These are phyloP conservation scores for Diploptera punctata DNA, from an alignment of 2,888 invertebrate genomes.

Conservation along the genomic window DNA sequence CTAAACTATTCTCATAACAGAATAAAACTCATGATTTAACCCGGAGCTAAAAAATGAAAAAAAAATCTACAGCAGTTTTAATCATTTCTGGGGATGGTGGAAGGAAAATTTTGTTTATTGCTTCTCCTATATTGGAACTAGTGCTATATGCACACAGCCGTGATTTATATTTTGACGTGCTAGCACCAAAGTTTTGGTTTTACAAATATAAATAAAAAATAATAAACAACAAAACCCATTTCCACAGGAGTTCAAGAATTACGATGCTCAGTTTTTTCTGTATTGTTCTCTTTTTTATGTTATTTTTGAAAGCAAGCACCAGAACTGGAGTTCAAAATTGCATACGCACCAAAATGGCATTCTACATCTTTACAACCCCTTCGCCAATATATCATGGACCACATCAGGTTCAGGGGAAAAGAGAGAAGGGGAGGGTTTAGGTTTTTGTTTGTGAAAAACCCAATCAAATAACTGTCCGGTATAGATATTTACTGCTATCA, in stretches of 20 bases:
- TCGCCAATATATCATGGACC: conserved; percentile 24
- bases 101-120: background rate
- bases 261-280: conserved; percentile 4
- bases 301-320: background rate
- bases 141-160: background rate
- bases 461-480: conserved; percentile 41
- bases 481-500: conserved; percentile 38
- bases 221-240: conserved; percentile 24
- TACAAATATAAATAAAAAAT: conserved; percentile 20
- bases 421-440: conserved; percentile 1
- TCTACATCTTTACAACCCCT: conserved; percentile 25
- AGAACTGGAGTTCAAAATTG: conserved; percentile 11
- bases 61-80: background rate
- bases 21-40: background rate
- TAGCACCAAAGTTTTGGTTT: conserved; percentile 14
- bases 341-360: conserved; percentile 22
- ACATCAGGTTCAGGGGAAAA: conserved; percentile 18
- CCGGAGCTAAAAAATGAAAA: background rate
- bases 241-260: conserved; percentile 23
- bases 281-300: background rate
- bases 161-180: conserved; percentile 26
- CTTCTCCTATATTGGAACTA: conserved; percentile 8
- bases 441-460: conserved; percentile 39
- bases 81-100: background rate
- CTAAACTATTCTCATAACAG: background rate